These are phyloP conservation scores for Papilio demoleus DNA, from an alignment of 2,888 invertebrate genomes.

Conservation along the genomic window DNA sequence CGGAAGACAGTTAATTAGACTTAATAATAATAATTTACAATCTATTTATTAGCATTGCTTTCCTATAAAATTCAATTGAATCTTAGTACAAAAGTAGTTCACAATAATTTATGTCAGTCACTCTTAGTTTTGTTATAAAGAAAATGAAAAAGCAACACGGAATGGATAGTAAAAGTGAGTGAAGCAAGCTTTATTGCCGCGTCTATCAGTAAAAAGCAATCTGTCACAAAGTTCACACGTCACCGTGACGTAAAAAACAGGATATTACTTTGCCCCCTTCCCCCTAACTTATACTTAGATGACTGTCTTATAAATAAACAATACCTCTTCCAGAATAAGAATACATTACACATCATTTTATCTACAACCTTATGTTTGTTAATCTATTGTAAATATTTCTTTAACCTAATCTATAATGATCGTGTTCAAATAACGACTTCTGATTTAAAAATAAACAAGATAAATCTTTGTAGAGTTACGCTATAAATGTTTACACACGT, in stretches of 20 bases:
- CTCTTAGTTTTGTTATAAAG: background rate
- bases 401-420: too few species aligned
- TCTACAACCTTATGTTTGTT: too few species aligned
- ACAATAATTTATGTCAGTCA: background rate
- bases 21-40: too few species aligned
- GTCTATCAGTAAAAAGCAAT: slow-evolving; percentile 22
- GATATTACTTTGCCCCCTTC: slow-evolving; percentile 8
- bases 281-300: slow-evolving; percentile 7
- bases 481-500: background rate
- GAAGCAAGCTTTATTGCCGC: slow-evolving; percentile 14
- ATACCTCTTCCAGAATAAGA: background rate
- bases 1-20: too few species aligned
- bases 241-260: slow-evolving; percentile 12
- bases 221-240: slow-evolving; percentile 24
- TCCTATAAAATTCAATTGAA: too few species aligned
- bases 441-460: too few species aligned
- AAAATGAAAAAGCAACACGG: slow-evolving; percentile 4
- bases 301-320: background rate
- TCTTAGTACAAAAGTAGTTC: background rate
- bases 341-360: too few species aligned
- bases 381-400: too few species aligned
- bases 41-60: too few species aligned
- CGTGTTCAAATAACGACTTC: too few species aligned
- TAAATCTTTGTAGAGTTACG: background rate
- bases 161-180: slow-evolving; percentile 12